Conservation (phyloP, 2,888 invertebrate genomes). For the Acanthosepion lycidas region DNA sequence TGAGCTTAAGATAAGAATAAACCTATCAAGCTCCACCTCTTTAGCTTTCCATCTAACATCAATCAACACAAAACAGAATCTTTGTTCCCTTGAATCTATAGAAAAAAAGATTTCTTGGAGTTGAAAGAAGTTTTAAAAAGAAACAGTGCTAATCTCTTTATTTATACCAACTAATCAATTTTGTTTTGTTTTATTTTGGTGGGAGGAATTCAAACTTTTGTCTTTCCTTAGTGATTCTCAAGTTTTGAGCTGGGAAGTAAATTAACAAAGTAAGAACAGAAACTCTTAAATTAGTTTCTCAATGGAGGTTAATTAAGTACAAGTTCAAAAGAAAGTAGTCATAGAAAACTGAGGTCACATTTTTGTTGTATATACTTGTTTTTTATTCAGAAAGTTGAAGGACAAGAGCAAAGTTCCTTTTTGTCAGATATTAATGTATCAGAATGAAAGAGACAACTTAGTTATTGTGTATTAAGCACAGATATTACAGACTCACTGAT, state of each 20-base stretch:
- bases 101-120: not conserved
- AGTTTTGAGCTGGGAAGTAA: not conserved
- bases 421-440: not conserved
- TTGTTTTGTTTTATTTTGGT: not conserved
- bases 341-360: not conserved
- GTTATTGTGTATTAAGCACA: not conserved
- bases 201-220: not conserved
- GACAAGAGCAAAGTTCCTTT: not conserved
- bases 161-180: not conserved
- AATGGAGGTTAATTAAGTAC: not conserved
- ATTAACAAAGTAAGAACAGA: not conserved
- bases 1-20: no score
- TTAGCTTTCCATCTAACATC: no score
- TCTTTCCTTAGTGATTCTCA: not conserved
- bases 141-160: not conserved
- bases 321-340: not conserved
- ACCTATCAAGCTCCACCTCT: no score
- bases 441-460: not conserved
- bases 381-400: not conserved
- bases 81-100: not conserved
- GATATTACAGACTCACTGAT: not conserved
- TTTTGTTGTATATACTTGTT: not conserved
- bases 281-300: not conserved
- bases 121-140: not conserved
- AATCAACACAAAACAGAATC: not conserved